phyloP scores from a whole-genome alignment of 2,113 vertebrate species.

The Danionella cerebrum region DNA sequence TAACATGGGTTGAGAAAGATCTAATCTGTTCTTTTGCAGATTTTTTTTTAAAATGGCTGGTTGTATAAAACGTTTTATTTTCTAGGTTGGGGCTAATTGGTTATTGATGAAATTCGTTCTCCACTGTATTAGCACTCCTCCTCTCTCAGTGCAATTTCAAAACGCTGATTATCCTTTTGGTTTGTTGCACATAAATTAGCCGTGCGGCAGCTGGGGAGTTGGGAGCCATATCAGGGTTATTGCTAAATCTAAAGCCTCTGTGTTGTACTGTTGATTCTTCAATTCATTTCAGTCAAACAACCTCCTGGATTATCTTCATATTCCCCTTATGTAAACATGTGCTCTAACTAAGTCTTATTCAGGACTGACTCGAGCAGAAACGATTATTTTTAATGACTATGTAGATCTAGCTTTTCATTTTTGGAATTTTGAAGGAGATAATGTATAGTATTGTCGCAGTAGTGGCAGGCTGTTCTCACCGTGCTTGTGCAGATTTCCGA shows the following conservation, averaged over 20 bases:
- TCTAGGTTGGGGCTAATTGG: constrained; percentile 34
- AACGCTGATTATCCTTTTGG: constrained; percentile 26
- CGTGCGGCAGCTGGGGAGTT: neutral
- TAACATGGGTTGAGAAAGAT: constrained; percentile 48
- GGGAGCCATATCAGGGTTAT: neutral
- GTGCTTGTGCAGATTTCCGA: no score
- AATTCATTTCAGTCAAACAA: neutral
- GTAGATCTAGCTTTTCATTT: no score
- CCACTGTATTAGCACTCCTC: constrained; percentile 5
- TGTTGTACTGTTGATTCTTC: neutral
- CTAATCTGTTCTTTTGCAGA: constrained; percentile 49
- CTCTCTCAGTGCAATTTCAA: constrained; percentile 21
- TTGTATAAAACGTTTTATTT: neutral
- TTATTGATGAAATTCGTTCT: constrained; percentile 37
- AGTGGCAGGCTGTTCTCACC: no score
- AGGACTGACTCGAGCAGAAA: neutral
- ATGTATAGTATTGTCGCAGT: no score
- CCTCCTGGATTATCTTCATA: neutral
- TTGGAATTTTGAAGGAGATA: no score
- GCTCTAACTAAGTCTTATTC: neutral
- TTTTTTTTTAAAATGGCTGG: constrained; percentile 43
- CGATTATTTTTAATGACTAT: no score
- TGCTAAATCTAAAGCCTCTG: neutral
- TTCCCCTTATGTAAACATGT: neutral
- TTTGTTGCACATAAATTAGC: constrained; percentile 41